Evolutionary conservation across 2,113 vertebrate species (phyloP).

Genomic region (Junco hyemalis): DNA sequence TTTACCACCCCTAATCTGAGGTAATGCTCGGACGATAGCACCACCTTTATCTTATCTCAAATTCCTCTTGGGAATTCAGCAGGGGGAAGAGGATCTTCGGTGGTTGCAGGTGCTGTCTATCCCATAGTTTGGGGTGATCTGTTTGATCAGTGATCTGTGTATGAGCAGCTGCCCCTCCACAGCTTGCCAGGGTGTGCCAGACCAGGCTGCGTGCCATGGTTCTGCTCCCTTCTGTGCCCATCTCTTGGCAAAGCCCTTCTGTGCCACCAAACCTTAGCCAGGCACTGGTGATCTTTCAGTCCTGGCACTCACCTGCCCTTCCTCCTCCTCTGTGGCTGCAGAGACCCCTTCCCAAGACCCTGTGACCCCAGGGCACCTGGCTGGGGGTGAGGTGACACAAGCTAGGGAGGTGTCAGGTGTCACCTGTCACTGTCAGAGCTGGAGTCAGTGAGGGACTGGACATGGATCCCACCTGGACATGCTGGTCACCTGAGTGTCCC

Average conservation of each 20-base stretch:
- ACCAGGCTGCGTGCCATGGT: not conserved
- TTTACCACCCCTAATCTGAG: not conserved
- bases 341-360: not conserved
- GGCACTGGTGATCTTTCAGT: not conserved
- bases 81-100: rapidly evolving
- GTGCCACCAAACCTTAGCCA: not conserved
- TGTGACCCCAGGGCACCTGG: not conserved
- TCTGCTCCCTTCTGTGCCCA: not conserved
- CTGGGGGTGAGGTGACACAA: not conserved
- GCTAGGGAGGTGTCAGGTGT: too few species aligned
- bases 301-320: not conserved
- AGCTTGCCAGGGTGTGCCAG: not conserved
- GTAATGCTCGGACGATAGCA: rapidly evolving
- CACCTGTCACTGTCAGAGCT: not conserved
- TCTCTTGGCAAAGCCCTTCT: not conserved
- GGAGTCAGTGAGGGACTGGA: slow-evolving; percentile 37
- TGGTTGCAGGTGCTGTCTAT: not conserved
- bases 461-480: not conserved
- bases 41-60: not conserved
- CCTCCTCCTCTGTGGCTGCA: not conserved
- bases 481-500: rapidly evolving
- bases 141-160: not conserved
- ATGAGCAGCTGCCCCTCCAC: not conserved
- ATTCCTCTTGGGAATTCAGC: not conserved
- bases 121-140: not conserved